A percentile compares a stretch with the other conserved stretches of the same genome.
Conservation (phyloP, 2,888 invertebrate species). For the Elgonia sp. region DNA sequence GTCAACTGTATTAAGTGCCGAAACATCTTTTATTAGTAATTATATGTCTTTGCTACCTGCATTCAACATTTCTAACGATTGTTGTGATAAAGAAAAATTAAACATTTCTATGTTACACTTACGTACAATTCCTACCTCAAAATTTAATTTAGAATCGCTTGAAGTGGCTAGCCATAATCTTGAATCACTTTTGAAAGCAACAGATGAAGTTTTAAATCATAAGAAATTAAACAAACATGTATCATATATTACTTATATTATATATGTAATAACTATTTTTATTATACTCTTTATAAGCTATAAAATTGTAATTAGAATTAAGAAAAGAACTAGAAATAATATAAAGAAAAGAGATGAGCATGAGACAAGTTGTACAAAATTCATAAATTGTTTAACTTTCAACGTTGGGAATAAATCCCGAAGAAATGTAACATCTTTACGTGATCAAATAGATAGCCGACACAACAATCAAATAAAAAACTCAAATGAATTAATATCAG, state of each 20-base stretch:
- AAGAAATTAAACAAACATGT: not conserved
- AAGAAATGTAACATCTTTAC: not conserved
- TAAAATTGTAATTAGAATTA: not conserved
- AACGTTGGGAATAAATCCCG: slow-evolving; percentile 8
- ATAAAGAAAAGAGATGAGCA: not conserved
- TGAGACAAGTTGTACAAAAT: not conserved
- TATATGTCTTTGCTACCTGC: slow-evolving; percentile 6
- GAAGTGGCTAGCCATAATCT: slow-evolving; percentile 18
- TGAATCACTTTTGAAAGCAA: not conserved
- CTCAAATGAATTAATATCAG: no score
- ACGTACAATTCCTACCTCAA: not conserved
- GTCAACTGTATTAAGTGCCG: not conserved
- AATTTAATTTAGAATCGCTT: slow-evolving; percentile 19
- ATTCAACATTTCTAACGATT: slow-evolving; percentile 18
- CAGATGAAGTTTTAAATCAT: slow-evolving; percentile 7
- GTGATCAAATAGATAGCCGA: no score
- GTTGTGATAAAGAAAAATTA: not conserved
- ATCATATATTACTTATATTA: not conserved
- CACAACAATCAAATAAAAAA: no score
- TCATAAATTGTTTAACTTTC: slow-evolving; percentile 13
- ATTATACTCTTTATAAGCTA: not conserved
- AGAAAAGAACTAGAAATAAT: not conserved
- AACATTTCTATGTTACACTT: not conserved
- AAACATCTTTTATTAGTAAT: slow-evolving; percentile 6
- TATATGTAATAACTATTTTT: not conserved